phyloP scores from a whole-genome alignment of 2,113 vertebrate species.

The Terrapene triunguis region DNA sequence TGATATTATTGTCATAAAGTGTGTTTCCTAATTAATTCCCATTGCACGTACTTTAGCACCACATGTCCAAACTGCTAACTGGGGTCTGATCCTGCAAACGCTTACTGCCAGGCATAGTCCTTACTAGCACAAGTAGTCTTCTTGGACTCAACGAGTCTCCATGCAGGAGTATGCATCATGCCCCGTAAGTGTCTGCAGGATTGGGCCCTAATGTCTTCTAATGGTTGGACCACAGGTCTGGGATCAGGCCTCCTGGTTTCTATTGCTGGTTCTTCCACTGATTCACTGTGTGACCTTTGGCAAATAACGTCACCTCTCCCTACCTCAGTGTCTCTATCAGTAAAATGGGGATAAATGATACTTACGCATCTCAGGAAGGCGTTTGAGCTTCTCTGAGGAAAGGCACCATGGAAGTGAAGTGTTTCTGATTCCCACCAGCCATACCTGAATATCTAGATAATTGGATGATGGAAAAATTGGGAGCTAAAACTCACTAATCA shows the following conservation, averaged over 20 bases:
- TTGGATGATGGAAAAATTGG: neutral
- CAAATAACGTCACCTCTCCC: neutral
- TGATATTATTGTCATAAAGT: neutral
- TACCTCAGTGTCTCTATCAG: neutral
- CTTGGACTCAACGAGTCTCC: neutral
- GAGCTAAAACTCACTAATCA: neutral
- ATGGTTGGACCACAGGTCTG: neutral
- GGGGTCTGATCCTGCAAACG: neutral
- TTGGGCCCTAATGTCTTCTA: neutral
- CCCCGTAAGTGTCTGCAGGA: neutral
- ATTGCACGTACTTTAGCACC: neutral
- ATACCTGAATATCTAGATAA: neutral
- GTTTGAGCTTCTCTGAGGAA: neutral
- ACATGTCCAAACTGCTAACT: neutral
- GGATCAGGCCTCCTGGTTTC: neutral
- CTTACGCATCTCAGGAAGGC: neutral
- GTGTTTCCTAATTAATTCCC: neutral
- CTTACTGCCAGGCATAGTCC: neutral
- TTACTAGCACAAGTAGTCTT: neutral
- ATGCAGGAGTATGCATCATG: neutral
- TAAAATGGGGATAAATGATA: neutral
- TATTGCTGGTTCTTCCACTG: neutral
- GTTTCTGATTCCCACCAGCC: neutral
- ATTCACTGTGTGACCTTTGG: neutral
- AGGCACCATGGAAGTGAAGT: neutral